Evolutionary conservation across 2,797 vertebrate species (phyloP).

Genomic region (Forpus xanthops): DNA sequence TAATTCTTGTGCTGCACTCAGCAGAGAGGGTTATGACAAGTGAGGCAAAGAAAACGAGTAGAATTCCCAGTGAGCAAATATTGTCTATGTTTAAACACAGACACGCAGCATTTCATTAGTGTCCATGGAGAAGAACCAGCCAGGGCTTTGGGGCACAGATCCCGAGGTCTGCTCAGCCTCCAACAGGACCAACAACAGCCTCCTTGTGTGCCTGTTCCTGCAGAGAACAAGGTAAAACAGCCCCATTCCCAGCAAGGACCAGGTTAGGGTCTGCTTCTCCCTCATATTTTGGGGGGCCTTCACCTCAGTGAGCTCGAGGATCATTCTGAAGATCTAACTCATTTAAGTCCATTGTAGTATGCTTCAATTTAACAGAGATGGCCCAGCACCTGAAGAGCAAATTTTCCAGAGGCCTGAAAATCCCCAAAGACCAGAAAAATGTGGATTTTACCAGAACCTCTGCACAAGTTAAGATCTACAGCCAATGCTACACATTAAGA

Average conservation of each 20-base stretch:
- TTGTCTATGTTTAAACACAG: background rate
- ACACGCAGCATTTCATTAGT: accelerated
- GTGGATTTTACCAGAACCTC: background rate
- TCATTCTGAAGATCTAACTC: background rate
- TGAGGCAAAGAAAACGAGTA: background rate
- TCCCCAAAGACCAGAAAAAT: background rate
- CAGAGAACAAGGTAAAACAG: background rate
- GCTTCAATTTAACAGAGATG: too few relatives aligned
- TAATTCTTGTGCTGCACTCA: background rate
- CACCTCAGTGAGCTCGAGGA: accelerated
- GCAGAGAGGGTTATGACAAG: background rate
- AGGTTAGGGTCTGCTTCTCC: background rate
- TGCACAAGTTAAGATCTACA: background rate
- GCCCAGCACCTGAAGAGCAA: background rate
- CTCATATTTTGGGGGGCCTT: background rate
- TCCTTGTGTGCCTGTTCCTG: background rate
- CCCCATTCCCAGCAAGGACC: accelerated
- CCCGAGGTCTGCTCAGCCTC: background rate
- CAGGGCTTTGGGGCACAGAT: too few relatives aligned
- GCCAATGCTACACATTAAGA: background rate
- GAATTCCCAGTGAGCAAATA: background rate
- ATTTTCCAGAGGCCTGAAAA: background rate
- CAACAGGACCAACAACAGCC: background rate
- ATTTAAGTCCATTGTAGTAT: accelerated
- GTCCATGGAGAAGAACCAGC: background rate